Base-by-base conservation (phyloP, 37 sponge, comb jelly and placozoan genomes). In the Mnemiopsis leidyi region DNA sequence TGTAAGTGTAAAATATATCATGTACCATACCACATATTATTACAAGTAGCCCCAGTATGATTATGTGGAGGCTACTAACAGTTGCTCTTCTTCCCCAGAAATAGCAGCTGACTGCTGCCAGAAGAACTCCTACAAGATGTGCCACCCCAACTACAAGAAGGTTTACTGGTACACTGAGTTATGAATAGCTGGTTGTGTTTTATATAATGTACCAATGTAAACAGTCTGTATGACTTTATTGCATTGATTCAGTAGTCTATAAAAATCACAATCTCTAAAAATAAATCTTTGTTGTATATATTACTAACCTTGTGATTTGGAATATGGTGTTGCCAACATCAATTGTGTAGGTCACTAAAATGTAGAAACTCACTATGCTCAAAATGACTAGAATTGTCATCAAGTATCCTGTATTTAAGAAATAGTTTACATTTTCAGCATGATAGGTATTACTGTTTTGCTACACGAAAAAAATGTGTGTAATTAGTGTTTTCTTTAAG, bases 341-440 rank as follows among this genome's bases (percentile, higher is more conserved):
- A 18, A 48, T 48, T 3, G 37, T 79, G 82, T 79, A 79, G 9
- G 23, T 29, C 23, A 34, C 82, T 36, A 79, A 2, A 23, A 79
- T 3, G 36, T 36, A 79, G 82, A 79, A 79, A 79, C 82, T 79
- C 82, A 79, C 82, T 79, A 79, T 79, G 13, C 37, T 79, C 7
- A 79, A 20, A 9, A 34, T 1, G 7, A 79, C 1, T 35, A 79
- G 36, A 18, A 48, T 13, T 5, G 61, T 48, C 61, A 48, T 48
- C 61, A 48, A 48, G 13, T 48, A 48, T 48, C 61, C 61, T 48
- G 61, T n/a, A n/a, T n/a, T n/a, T n/a, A n/a, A n/a, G n/a, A n/a
- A n/a, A n/a, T n/a, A n/a, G n/a, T n/a, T n/a, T n/a, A n/a, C n/a
- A n/a, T n/a, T n/a, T n/a, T n/a, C n/a, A n/a, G n/a, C n/a, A n/a